Base-by-base conservation (phyloP, 2,797 vertebrate species). In the Esox lucius region DNA sequence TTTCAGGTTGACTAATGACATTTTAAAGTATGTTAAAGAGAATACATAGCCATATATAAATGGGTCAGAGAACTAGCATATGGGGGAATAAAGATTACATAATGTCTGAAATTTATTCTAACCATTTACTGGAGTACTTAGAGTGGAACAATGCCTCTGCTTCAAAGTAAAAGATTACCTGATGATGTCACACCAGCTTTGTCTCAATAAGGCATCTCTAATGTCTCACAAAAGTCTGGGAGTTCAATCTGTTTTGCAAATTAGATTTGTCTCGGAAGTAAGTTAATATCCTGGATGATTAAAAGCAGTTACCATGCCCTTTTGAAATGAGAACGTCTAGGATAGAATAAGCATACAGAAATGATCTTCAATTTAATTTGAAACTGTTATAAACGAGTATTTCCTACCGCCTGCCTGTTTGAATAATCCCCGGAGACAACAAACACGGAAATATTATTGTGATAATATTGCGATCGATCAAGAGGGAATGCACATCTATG, bases 221-320 rank as follows among this genome's bases (percentile, higher is more conserved):
- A 80, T 73, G 80, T 73, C 70, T 81, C 51, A 79, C 80, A 82
- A 78, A 76, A 76, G 28, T 66, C 35, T 79, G 68, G 16, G 48
- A 73, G 72, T 61, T 33, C 64, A 33, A 31, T 77, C 75, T 51
- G 17, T 59, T 79, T 72, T 48, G 68, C 68, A 77, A 68, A 79
- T 86, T 78, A 71, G 70, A 78, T 80, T 69, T 82, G 70, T 80
- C 76, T 83, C 79, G 77, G 73, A 78, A 75, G 79, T 82, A 80
- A 82, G 85, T 82, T 82, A 86, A 83, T 79, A 83, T 80, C 71
- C 42, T 68, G 19, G 33, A 62, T 73, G 59, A 81, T 80, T 71
- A 72, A 62, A 75, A 48, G 70, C 68, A 78, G 19, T 70, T 24
- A 39, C 22, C 12, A 6, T 46, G 39, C 11, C 12, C 35, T 68